Evolutionary conservation across 2,797 vertebrate species (phyloP).

Genomic region (Emydoidea blandingii): DNA sequence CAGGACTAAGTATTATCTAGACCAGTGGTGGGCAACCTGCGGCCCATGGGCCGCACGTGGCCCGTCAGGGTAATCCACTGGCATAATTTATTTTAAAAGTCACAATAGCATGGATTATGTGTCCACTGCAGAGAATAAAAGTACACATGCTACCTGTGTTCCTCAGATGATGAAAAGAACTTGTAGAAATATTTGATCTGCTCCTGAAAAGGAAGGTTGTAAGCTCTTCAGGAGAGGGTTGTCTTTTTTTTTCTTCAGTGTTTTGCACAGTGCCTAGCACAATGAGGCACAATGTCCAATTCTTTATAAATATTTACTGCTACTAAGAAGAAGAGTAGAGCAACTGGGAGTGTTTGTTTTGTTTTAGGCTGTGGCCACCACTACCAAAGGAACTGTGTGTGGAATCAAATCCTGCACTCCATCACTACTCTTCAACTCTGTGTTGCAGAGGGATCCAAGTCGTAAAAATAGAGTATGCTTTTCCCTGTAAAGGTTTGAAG

Average conservation of each 20-base stretch:
- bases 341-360: not conserved
- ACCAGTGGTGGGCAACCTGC: too few species aligned
- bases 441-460: constrained; percentile 17
- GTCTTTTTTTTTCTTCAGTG: not conserved
- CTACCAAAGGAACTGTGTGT: not conserved
- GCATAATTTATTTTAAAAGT: not conserved
- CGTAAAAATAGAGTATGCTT: not conserved
- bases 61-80: not conserved
- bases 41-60: too few species aligned
- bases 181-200: not conserved
- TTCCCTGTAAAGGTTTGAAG: constrained; percentile 49
- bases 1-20: too few species aligned
- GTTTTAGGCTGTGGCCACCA: not conserved
- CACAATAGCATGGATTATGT: not conserved
- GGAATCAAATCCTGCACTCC: constrained; percentile 1
- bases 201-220: fast-evolving
- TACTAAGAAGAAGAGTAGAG: not conserved
- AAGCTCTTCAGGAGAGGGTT: not conserved
- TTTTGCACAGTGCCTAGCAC: not conserved
- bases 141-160: not conserved
- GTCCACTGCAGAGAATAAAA: constrained; percentile 8
- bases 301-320: not conserved
- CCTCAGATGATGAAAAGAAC: not conserved
- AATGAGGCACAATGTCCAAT: not conserved
- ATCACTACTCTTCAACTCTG: constrained; percentile 37